Evolutionary conservation across 2,113 vertebrate genomes (phyloP).

Genomic region (Archocentrus centrarchus): DNA sequence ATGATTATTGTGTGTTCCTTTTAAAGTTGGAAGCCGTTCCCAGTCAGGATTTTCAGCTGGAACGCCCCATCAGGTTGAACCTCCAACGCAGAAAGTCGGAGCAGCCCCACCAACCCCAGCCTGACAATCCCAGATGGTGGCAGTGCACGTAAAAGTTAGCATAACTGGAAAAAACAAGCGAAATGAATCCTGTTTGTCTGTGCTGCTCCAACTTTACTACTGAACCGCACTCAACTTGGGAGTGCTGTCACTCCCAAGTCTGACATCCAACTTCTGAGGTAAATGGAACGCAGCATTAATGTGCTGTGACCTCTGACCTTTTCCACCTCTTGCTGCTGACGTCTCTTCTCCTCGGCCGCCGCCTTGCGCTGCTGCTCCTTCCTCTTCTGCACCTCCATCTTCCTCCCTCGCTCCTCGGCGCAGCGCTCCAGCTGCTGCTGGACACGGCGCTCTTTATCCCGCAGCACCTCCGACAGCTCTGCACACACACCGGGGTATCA

Average conservation of each 20-base stretch:
- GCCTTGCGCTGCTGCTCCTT: slow-evolving; percentile 87
- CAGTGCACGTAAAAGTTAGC: too few species aligned
- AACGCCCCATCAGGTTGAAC: too few species aligned
- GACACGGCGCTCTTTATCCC: slow-evolving; percentile 88
- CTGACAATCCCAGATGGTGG: background rate
- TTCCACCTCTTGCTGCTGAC: slow-evolving; percentile 86
- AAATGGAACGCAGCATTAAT: background rate
- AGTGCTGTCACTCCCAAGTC: background rate
- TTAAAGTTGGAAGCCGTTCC: background rate
- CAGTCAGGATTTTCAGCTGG: background rate
- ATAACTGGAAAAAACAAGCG: too few species aligned
- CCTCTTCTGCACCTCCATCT: slow-evolving; percentile 88
- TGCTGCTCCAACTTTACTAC: accelerated
- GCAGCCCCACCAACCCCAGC: background rate
- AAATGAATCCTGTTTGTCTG: background rate
- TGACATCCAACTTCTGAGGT: background rate
- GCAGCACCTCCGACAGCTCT: slow-evolving; percentile 86
- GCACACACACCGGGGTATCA: background rate
- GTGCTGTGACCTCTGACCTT: slow-evolving; percentile 83
- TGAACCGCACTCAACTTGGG: accelerated
- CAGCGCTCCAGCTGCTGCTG: slow-evolving; percentile 89
- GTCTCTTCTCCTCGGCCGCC: slow-evolving; percentile 90
- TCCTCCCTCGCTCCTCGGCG: slow-evolving; percentile 88
- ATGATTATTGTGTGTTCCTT: background rate
- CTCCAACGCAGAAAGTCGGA: background rate